A percentile compares a stretch with the other conserved stretches of the same genome.
Conservation (phyloP, 2,113 vertebrate genomes). For the Oncorhynchus nerka region DNA sequence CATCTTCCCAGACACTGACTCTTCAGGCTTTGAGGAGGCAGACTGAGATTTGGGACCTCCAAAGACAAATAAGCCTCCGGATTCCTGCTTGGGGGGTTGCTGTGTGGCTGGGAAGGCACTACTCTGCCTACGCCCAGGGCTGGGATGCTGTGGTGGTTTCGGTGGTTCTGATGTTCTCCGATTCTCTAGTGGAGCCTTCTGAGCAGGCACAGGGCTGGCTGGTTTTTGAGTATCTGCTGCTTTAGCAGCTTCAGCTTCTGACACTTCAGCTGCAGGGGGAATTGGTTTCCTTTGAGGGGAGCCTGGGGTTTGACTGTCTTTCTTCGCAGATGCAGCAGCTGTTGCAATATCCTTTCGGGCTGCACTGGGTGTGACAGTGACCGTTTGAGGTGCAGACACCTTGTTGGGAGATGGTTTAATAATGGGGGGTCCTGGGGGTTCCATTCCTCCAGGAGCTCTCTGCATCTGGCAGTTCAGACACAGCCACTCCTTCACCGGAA, state of each 20-base stretch:
- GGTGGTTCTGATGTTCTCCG: constrained; percentile 51
- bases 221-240: constrained; percentile 38
- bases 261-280: constrained; percentile 31
- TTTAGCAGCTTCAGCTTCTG: constrained; percentile 46
- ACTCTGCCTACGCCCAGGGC: too few species aligned
- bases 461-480: constrained; percentile 95
- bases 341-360: background rate
- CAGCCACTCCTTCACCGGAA: constrained; percentile 87
- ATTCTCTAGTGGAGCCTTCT: background rate
- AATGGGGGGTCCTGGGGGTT: constrained; percentile 67
- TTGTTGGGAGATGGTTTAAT: constrained; percentile 66
- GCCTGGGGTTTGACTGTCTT: too few species aligned
- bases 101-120: too few species aligned
- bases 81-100: constrained; percentile 72
- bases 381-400: constrained; percentile 19
- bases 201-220: background rate
- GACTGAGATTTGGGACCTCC: constrained; percentile 64
- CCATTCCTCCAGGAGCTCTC: constrained; percentile 82
- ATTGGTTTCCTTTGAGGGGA: too few species aligned
- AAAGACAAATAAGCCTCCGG: constrained; percentile 78
- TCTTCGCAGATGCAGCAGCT: constrained; percentile 47
- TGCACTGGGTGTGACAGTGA: background rate
- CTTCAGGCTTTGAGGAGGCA: constrained; percentile 51
- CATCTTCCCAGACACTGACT: constrained; percentile 72
- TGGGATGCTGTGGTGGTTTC: background rate